These are phyloP conservation scores for Charadrius vociferus DNA, from an alignment of 2,113 vertebrate species.

Conservation along the genomic window DNA sequence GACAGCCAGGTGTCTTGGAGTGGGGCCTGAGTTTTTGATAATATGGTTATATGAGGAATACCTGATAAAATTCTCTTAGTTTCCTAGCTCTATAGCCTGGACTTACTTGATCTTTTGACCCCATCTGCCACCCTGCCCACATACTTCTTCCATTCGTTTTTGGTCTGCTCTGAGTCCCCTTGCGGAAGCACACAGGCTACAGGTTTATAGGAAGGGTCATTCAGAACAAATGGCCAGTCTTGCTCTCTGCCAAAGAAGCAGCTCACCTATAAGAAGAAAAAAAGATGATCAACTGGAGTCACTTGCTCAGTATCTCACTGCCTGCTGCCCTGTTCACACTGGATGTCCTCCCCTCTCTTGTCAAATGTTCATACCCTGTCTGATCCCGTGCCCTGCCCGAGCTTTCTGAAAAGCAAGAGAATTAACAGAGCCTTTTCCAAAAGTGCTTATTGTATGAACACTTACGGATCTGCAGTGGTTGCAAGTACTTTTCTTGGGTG, in stretches of 20 bases:
- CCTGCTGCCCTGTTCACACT: neutral
- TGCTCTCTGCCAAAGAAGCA: neutral
- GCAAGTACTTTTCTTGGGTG: neutral
- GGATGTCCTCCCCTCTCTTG: neutral
- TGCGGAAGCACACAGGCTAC: neutral
- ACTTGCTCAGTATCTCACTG: neutral
- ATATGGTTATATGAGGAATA: neutral
- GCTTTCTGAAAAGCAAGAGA: neutral
- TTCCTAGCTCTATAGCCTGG: neutral
- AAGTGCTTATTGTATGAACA: neutral
- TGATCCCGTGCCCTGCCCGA: neutral
- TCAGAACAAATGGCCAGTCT: neutral
- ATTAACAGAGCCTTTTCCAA: neutral
- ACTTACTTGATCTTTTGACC: neutral
- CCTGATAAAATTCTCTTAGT: neutral
- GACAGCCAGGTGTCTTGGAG: neutral
- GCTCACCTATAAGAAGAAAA: neutral
- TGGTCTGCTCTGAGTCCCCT: neutral
- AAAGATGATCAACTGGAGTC: neutral
- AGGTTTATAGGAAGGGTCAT: neutral
- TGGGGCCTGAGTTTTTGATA: neutral
- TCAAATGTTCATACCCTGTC: neutral
- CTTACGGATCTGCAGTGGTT: neutral
- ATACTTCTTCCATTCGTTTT: neutral
- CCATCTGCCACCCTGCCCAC: neutral